These are phyloP conservation scores for Hippocampus abdominalis DNA, from an alignment of 2,113 vertebrate genomes.

Conservation along the genomic window DNA sequence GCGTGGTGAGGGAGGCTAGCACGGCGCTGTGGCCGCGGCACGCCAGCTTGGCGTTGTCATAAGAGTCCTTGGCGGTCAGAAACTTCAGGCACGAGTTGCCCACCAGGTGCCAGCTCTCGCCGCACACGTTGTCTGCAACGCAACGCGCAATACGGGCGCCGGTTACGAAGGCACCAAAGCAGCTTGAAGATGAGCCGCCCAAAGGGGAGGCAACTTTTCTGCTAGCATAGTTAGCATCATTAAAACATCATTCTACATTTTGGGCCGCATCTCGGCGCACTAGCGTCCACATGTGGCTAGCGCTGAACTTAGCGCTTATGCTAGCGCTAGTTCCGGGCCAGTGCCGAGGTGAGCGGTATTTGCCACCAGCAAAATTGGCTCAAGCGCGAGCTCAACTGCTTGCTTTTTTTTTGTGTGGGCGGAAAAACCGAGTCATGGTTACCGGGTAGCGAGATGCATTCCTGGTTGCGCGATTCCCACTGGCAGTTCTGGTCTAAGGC, in stretches of 20 bases:
- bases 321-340: no score
- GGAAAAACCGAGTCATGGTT: neutral
- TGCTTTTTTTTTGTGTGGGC: no score
- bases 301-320: no score
- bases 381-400: no score
- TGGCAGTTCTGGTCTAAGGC: conserved; percentile 95
- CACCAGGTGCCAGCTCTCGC: conserved; percentile 90
- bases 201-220: no score
- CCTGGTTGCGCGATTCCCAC: conserved; percentile 93
- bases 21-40: conserved; percentile 84
- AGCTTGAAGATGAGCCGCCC: no score
- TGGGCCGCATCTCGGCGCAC: neutral
- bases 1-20: conserved; percentile 90
- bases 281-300: no score
- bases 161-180: no score
- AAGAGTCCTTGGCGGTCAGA: conserved; percentile 84
- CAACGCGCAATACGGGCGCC: neutral
- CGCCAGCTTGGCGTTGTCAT: conserved; percentile 90
- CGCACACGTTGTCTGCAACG: conserved; percentile 87
- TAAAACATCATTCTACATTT: neutral
- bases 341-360: no score
- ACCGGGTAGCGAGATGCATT: conserved; percentile 93
- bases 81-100: conserved; percentile 93
- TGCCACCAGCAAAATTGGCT: no score
- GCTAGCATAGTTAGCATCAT: neutral